phyloP scores from a whole-genome alignment of 2,113 vertebrate genomes.

The Notiomystis cincta region DNA sequence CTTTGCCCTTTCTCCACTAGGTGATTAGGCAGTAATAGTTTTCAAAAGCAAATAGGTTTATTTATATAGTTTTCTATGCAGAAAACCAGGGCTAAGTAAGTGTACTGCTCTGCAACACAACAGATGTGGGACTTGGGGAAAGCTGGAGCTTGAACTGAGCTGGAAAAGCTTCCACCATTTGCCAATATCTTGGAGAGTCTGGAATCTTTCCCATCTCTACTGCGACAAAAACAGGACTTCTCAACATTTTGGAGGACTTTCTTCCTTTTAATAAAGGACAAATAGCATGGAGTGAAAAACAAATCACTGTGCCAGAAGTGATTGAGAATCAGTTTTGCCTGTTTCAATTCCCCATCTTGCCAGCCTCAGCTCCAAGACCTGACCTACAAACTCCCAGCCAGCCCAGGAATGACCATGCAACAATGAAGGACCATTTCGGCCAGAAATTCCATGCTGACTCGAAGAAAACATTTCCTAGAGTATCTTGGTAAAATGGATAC shows the following conservation, averaged over 20 bases:
- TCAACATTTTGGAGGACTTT: slow-evolving; percentile 20
- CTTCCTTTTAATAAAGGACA: not conserved
- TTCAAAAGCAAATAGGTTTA: not conserved
- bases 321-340: not conserved
- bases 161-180: slow-evolving; percentile 20
- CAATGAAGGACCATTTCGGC: not conserved
- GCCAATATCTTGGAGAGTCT: slow-evolving; percentile 19
- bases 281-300: not conserved
- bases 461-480: slow-evolving; percentile 39
- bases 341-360: not conserved
- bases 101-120: not conserved
- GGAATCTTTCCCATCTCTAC: slow-evolving; percentile 6
- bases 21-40: not conserved
- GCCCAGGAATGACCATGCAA: not conserved
- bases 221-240: slow-evolving; percentile 20
- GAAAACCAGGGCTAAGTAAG: not conserved
- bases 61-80: not conserved
- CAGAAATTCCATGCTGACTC: not conserved
- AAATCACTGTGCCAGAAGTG: not conserved
- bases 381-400: not conserved
- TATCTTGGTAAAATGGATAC: slow-evolving; percentile 3
- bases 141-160: not conserved
- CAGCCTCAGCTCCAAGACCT: not conserved
- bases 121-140: not conserved
- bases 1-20: not conserved